Base-by-base conservation (phyloP, 2,797 vertebrate genomes). In the Chaenodraco wilsoni region DNA sequence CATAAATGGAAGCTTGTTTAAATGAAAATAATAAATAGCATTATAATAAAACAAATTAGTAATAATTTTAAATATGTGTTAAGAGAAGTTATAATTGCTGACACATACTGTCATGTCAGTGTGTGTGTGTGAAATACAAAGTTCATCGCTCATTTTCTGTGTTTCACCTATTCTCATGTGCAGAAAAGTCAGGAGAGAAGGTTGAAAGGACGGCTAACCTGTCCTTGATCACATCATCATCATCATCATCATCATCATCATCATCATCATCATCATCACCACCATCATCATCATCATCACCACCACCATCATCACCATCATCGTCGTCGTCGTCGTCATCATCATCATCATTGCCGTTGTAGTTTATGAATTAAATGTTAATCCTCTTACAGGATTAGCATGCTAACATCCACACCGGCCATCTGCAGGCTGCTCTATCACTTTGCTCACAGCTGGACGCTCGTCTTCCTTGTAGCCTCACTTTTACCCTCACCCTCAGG, bases 361-460 rank as follows among this genome's bases (percentile, higher is more conserved):
- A 89, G 89, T 92, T 91, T 91, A 89, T 92, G 89, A 92, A 91
- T 91, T 92, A 91, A 89, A 91, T 83, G 69, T 82, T 89, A 91
- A 93, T 91, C 91, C 87, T 92, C 89, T 91, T 92, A 93, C 45
- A 75, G 84, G 89, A 91, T 93, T 92, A 92, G 68, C 80, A 84
- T 84, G 58, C 67, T 68, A 85, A 82, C 89, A 87, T 90, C 86
- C 80, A 86, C 79, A 82, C 65, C 70, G 74, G 61, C 89, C 88
- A 91, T 92, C 92, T 91, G 91, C 86, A 88, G 72, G 69, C 82
- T 76, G 71, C 41, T 85, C 84, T 80, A 65, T 85, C 69, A 66
- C 65, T 83, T 79, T 71, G 72, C 27, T 57, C 70, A 78, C 86
- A 90, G 82, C 88, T 84, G 83, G 83, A 83, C 12, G 15, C 48